Percentiles rank a stretch among this genome's conserved stretches.
Conservation (phyloP, 2,797 vertebrate genomes). For the Channa striata region DNA sequence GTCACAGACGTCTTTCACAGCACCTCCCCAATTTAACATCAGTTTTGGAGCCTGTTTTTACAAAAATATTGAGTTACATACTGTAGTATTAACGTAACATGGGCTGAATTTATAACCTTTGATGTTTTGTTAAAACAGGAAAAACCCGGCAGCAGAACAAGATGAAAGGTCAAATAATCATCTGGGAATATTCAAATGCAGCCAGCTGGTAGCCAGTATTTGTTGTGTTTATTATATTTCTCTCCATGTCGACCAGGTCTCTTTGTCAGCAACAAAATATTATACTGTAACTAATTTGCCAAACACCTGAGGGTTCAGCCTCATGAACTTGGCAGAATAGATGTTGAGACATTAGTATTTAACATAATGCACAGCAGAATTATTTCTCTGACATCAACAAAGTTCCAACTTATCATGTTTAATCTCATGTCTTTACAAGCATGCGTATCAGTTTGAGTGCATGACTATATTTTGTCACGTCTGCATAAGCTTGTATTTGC, state of each 20-base stretch:
- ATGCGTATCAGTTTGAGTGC: not conserved
- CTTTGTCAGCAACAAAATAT: conserved; percentile 5
- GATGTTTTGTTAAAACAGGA: no score
- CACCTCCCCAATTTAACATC: no score
- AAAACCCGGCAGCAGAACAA: no score
- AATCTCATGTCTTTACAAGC: conserved; percentile 23
- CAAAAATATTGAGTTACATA: no score
- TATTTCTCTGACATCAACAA: not conserved
- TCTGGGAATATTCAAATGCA: no score
- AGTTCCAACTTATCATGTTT: not conserved
- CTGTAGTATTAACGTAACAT: no score
- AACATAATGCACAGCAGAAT: not conserved
- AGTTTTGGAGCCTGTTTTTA: no score
- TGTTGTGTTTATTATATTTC: no score
- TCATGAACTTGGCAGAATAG: not conserved
- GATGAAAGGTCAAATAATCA: no score
- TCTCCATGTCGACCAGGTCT: not conserved
- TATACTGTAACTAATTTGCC: not conserved
- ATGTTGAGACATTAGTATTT: not conserved
- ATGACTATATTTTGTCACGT: conserved; percentile 1
- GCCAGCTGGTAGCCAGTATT: no score
- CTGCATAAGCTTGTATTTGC: conserved; percentile 17
- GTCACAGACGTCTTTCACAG: no score
- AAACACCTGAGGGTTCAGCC: not conserved
- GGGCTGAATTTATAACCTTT: no score